phyloP scores from a whole-genome alignment of 2,113 vertebrate species.

The Cyprinodon tularosa region DNA sequence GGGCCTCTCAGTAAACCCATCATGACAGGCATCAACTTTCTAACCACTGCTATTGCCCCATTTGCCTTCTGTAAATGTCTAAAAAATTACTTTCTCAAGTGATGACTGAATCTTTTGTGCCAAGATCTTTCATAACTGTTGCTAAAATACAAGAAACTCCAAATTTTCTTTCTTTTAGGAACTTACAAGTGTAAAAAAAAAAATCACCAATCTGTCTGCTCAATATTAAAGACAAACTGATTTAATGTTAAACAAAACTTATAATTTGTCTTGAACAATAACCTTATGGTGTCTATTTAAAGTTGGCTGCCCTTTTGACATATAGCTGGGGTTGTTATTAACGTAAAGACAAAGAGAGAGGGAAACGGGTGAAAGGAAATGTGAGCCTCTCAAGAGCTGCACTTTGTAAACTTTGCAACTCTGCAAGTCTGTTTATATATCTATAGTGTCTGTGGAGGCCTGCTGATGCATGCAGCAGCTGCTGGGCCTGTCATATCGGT shows the following conservation, averaged over 20 bases:
- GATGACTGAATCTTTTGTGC: not conserved
- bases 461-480: constrained; percentile 56
- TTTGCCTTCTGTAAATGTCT: not conserved
- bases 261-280: not conserved
- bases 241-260: not conserved
- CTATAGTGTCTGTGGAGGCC: constrained; percentile 44
- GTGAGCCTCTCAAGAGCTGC: constrained; percentile 24
- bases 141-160: not conserved
- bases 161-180: not conserved
- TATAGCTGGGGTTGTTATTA: constrained; percentile 8
- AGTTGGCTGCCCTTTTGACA: constrained; percentile 4
- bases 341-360: constrained; percentile 22
- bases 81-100: not conserved
- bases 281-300: not conserved
- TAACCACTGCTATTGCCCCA: no score
- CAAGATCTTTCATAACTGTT: not conserved
- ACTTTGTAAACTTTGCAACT: constrained; percentile 49
- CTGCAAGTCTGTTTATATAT: constrained; percentile 46
- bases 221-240: not conserved
- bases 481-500: constrained; percentile 41
- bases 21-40: no score
- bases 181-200: no score
- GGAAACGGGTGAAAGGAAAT: constrained; percentile 9
- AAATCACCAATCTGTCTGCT: not conserved
- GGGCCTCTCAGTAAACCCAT: no score